phyloP scores from a whole-genome alignment of 2,888 invertebrate genomes.

The Caenorhabditis becei region DNA sequence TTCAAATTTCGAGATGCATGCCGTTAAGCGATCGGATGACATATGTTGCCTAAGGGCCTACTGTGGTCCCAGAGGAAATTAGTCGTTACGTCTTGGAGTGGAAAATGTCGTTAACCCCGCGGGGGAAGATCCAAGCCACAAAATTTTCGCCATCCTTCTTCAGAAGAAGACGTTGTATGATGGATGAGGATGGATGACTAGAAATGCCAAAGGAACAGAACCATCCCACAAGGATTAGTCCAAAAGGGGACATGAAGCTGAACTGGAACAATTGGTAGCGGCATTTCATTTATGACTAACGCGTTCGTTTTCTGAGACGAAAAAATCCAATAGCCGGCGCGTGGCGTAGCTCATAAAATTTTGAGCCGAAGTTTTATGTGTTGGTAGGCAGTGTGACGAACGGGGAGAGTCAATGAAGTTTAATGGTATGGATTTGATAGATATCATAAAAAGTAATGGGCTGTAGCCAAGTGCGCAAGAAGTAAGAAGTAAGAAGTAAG shows the following conservation, averaged over 20 bases:
- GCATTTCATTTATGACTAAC: neutral
- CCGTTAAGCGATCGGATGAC: constrained; percentile 54
- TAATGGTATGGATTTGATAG: constrained; percentile 50
- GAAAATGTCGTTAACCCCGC: constrained; percentile 58
- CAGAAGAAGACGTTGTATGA: constrained; percentile 30
- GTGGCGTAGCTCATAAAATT: constrained; percentile 48
- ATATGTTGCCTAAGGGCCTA: constrained; percentile 54
- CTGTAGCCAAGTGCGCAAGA: constrained; percentile 28
- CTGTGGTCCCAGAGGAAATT: constrained; percentile 60
- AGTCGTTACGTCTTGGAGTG: constrained; percentile 56
- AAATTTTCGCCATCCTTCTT: constrained; percentile 19
- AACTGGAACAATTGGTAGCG: neutral
- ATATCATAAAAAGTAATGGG: constrained; percentile 39
- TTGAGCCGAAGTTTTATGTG: constrained; percentile 44
- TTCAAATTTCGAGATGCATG: constrained; percentile 36
- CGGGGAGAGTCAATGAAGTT: constrained; percentile 29
- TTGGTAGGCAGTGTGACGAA: constrained; percentile 17
- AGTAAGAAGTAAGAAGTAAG: constrained; percentile 10
- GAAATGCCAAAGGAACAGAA: constrained; percentile 1
- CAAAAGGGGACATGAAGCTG: too few relatives aligned
- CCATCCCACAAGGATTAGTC: neutral
- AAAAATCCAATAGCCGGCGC: constrained; percentile 17
- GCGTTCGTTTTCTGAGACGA: neutral
- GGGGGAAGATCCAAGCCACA: constrained; percentile 6
- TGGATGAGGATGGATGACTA: constrained; percentile 22